Conservation (phyloP, 2,113 vertebrate genomes). For the Gopherus flavomarginatus region DNA sequence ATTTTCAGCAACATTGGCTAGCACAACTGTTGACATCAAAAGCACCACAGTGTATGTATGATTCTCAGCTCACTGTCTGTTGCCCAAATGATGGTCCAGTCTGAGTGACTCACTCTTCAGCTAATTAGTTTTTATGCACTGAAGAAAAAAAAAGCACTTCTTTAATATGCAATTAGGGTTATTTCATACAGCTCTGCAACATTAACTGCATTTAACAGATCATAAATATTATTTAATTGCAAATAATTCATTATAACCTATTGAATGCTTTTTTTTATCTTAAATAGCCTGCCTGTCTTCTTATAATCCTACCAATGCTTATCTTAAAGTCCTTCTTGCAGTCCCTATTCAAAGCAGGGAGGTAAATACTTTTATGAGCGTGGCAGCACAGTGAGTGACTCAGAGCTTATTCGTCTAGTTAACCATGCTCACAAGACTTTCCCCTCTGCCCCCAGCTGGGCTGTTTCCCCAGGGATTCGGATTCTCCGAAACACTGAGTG, state of each 20-base stretch:
- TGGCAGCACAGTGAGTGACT: background rate
- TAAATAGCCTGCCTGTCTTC: background rate
- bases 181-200: slow-evolving; percentile 51
- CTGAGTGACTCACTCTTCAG: slow-evolving; percentile 9
- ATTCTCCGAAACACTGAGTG: background rate
- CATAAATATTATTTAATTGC: slow-evolving; percentile 63
- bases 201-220: slow-evolving; percentile 67
- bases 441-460: background rate
- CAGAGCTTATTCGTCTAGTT: background rate
- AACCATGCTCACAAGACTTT: background rate
- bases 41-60: background rate
- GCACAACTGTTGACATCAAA: slow-evolving; percentile 3
- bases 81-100: slow-evolving; percentile 13
- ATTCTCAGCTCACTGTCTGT: slow-evolving; percentile 45
- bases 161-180: slow-evolving; percentile 54
- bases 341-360: background rate
- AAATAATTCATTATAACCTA: slow-evolving; percentile 60
- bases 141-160: slow-evolving; percentile 26
- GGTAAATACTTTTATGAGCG: background rate
- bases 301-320: background rate
- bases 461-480: background rate
- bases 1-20: background rate
- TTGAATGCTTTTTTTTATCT: slow-evolving; percentile 15
- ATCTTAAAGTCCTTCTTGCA: slow-evolving; percentile 10
- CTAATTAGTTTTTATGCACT: slow-evolving; percentile 45